These are phyloP conservation scores for Drosophila austrosaltans DNA, from an alignment of 2,888 invertebrate species.

Conservation along the genomic window DNA sequence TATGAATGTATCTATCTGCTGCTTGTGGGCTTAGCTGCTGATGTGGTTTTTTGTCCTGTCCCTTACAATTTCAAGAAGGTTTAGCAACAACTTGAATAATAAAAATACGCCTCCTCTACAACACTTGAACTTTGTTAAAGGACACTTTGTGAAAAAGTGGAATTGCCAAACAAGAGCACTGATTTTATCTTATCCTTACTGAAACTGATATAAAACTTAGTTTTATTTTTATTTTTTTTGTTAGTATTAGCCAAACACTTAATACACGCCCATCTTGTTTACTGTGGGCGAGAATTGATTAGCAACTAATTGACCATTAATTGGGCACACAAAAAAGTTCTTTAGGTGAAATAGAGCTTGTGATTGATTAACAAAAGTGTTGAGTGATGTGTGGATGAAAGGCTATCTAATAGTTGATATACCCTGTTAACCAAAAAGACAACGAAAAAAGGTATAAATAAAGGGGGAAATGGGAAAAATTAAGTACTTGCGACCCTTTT, in stretches of 20 bases:
- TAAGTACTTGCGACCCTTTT: too few relatives aligned
- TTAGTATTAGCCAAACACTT: background rate
- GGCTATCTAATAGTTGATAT: background rate
- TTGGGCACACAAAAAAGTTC: background rate
- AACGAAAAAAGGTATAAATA: background rate
- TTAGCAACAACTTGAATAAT: background rate
- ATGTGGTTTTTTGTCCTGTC: background rate
- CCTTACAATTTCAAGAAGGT: background rate
- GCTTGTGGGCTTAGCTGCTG: background rate
- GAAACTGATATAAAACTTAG: too few relatives aligned
- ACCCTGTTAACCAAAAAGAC: background rate
- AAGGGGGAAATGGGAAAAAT: background rate
- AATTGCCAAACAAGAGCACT: background rate
- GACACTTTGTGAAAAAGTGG: background rate
- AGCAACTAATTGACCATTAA: background rate
- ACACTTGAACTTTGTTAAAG: background rate
- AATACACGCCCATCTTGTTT: background rate
- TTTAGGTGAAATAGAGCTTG: background rate
- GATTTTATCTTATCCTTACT: background rate
- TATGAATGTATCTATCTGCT: background rate
- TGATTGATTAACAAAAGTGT: background rate
- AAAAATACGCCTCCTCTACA: background rate
- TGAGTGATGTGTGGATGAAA: background rate
- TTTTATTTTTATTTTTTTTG: too few relatives aligned
- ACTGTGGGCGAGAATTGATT: background rate